Evolutionary conservation across 2,113 vertebrate genomes (phyloP), one percentile per base, ranked within the genome.

Genomic region (Platycercus adscitus): DNA sequence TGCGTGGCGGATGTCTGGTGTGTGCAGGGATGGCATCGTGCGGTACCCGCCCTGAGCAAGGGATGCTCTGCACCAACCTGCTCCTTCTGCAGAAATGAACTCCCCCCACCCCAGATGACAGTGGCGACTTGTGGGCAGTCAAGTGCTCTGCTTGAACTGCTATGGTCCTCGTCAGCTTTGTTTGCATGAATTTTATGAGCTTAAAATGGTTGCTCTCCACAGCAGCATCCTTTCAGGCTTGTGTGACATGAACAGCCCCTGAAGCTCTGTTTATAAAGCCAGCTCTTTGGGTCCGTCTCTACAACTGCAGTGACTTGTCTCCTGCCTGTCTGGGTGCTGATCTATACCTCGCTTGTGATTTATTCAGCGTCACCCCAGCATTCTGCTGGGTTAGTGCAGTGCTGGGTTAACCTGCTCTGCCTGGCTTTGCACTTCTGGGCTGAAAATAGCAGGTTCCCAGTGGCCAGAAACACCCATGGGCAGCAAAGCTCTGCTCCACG

Each of bases 1-100:
- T n/a, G 60, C 1, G 1, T 44, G 50, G 63, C 26, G 21, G 25
- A 52, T 53, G 46, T 21, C 81, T 52, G 50, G 58, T 79, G 69
- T 2, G 20, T 1, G 21, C 1, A 12, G 53, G 13, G 76, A 28
- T 53, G 89, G 95, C 77, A 64, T 47, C 14, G 11, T 2, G 3
- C 4, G 4, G 49, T 41, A 69, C 29, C 21, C 0, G 17, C n/a
- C 0, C 17, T 28, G 55, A 71, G 53, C 3, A 0, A n/a, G 49
- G 84, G 86, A 58, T 17, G 94, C 39, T n/a, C 73, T 78, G 70
- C 21, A 39, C 49, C 92, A 80, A 85, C 44, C 49, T 11, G 13
- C 14, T 64, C 9, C 79, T 64, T 60, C 28, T 37, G 53, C n/a
- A 80, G 53, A 56, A 41, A 15, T 16, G 28, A 50, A 88, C 14